Base-by-base conservation (phyloP, 2,797 vertebrate species). In the Sparidentex hasta region DNA sequence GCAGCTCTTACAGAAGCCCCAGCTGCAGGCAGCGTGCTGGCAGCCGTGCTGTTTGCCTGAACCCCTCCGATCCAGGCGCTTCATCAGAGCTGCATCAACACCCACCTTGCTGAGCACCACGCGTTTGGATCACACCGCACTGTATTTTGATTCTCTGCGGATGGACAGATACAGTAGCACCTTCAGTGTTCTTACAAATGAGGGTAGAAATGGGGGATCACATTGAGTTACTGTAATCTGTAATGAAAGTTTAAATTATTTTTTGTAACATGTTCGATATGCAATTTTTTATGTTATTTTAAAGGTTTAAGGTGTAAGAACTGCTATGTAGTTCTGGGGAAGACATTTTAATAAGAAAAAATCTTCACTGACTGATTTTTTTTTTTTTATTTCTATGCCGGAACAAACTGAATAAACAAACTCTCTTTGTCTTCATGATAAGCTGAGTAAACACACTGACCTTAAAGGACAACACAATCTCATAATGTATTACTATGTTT, bases 41-140 rank as follows among this genome's bases (percentile, higher is more conserved):
- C 83, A 78, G 76, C 87, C 89, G 0, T 89, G 76, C 80, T 89
- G 81, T 71, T 43, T 69, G 33, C 84, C 82, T 2, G 65, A 87
- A 84, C 83, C 75, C 7, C 67, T 82, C 50, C 82, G 73, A 4
- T 59, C 86, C 1, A 67, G 76, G 18, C 66, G 75, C 56, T 65
- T 50, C 74, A 67, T 87, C 65, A 62, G 61, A 54, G 48, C 69
- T 2, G 58, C 78, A 6, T 63, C 61, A 23, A 11, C 78, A 1
- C 41, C 83, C 7, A 0, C 61, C 38, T 0, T 65, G 67, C 74
- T 80, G 80, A 83, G 43, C 44, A n/a, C 16, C 68, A 71, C 81
- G 29, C 74, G 75, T 61, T 54, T 50, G 13, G 27, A 59, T 78
- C 82, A 82, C 80, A 86, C 76, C 74, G 84, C 69, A 23, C 65